A percentile compares a stretch with the other conserved stretches of the same genome.
phyloP scores from a whole-genome alignment of 2,888 invertebrate genomes.

The Drosophila stalkeri region DNA sequence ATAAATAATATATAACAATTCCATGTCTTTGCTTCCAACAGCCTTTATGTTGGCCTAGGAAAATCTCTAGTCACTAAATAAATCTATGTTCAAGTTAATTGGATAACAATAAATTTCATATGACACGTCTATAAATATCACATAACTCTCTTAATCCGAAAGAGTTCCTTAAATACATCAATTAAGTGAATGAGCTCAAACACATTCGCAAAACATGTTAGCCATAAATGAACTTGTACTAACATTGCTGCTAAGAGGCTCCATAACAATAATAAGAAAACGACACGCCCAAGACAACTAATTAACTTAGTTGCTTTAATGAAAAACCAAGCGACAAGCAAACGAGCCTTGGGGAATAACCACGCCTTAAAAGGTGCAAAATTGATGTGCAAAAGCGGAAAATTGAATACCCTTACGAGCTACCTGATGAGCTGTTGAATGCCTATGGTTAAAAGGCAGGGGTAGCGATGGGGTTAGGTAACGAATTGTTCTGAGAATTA shows the following conservation, averaged over 20 bases:
- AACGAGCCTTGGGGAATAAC: conserved; percentile 32
- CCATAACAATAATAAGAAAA: conserved; percentile 7
- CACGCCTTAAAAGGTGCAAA: background rate
- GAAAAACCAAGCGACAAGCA: conserved; percentile 66
- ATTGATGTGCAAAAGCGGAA: background rate
- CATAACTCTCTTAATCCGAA: background rate
- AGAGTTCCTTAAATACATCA: background rate
- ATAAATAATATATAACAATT: too few species aligned
- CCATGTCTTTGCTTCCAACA: too few species aligned
- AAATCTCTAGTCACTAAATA: background rate
- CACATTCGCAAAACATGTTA: conserved; percentile 55
- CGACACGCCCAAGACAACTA: conserved; percentile 52
- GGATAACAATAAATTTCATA: background rate
- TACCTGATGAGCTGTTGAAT: background rate
- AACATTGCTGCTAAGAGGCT: conserved; percentile 13
- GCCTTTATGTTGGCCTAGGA: background rate
- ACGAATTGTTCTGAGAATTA: background rate
- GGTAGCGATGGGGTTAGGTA: background rate
- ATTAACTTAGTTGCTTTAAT: conserved; percentile 70
- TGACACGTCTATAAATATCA: too few species aligned
- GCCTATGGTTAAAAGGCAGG: background rate
- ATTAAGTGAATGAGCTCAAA: background rate
- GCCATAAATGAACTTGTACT: conserved; percentile 59
- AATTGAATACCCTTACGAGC: conserved; percentile 7
- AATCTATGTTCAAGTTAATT: background rate